These are phyloP conservation scores for Clunio marinus DNA, from an alignment of 2,888 invertebrate species.

Conservation along the genomic window DNA sequence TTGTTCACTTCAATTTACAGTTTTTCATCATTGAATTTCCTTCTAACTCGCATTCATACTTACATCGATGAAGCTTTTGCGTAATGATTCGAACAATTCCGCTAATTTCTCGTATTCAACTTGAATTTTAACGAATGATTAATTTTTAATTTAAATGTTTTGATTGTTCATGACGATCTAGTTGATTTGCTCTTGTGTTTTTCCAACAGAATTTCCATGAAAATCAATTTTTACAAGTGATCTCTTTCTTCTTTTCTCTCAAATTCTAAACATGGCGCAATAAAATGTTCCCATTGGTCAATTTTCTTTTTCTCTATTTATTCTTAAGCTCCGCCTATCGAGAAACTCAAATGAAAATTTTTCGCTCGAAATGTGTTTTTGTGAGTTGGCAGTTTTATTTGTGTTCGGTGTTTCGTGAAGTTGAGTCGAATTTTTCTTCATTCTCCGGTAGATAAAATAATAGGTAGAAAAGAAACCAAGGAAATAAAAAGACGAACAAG, in stretches of 20 bases:
- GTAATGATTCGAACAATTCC: background rate
- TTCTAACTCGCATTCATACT: background rate
- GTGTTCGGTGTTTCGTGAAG: background rate
- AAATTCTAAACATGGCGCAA: background rate
- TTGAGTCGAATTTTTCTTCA: background rate
- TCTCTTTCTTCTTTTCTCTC: background rate
- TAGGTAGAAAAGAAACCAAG: background rate
- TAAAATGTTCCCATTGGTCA: background rate
- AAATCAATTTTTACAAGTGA: too few relatives aligned
- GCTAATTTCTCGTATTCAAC: too few relatives aligned
- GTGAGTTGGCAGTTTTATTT: constrained; percentile 6
- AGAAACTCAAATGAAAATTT: background rate
- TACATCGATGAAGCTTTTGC: too few relatives aligned
- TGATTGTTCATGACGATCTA: too few relatives aligned
- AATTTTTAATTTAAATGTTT: too few relatives aligned
- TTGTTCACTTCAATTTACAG: background rate
- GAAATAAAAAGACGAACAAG: background rate
- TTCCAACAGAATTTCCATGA: too few relatives aligned
- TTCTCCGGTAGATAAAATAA: too few relatives aligned
- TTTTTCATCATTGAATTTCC: too few relatives aligned
- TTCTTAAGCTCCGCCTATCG: background rate
- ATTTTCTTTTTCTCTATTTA: background rate
- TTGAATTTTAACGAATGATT: too few relatives aligned
- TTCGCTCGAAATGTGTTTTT: background rate
- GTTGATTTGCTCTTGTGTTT: too few relatives aligned